Base-by-base conservation (phyloP, 2,888 invertebrate species). In the Oxyteleia sp. region DNA sequence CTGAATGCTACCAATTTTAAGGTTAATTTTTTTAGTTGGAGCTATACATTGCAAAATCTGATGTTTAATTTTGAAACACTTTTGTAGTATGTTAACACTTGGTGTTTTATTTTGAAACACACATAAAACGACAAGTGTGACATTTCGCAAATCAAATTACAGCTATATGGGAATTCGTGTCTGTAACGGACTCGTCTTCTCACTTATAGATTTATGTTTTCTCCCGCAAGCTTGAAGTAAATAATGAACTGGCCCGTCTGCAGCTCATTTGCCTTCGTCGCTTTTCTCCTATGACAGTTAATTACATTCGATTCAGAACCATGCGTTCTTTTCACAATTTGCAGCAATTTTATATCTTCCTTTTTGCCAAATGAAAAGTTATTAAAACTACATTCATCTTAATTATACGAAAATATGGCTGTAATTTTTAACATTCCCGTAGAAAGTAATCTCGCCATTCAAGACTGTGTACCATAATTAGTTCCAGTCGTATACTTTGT, bases 331-430 rank as follows among this genome's bases (percentile, higher is more conserved):
- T 64, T 64, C 29, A 26, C 49, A 53, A 71, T 59, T 49, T 38
- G 20, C 38, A 23, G 61, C 35, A 18, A 51, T 69, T 75, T 49
- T 51, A 20, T 15, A n/a, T 16, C 29, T 47, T 47, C 66, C 45
- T 4, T 26, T 63, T 63, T 11, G 55, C n/a, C n/a, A n/a, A 69
- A 38, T 18, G 64, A 59, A 49, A 68, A 66, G 71, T 82, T 75
- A 55, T 76, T 76, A 82, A 82, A 82, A 71, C 64, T 72, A 49
- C 82, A 82, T 82, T 82, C 82, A 61, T 82, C 76, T 66, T 78
- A 53, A 82, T 78, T 82, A 78, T 57, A 15, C 53, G 13, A 43
- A 49, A 64, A 66, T 41, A 18, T 15, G 45, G 38, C 45, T 29
- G 38, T 49, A 38, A 57, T 57, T 57, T 55, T 64, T 47, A 38